Evolutionary conservation across 2,797 vertebrate genomes (phyloP), one percentile per base, ranked within the genome.

Genomic region (Zalophus californianus): DNA sequence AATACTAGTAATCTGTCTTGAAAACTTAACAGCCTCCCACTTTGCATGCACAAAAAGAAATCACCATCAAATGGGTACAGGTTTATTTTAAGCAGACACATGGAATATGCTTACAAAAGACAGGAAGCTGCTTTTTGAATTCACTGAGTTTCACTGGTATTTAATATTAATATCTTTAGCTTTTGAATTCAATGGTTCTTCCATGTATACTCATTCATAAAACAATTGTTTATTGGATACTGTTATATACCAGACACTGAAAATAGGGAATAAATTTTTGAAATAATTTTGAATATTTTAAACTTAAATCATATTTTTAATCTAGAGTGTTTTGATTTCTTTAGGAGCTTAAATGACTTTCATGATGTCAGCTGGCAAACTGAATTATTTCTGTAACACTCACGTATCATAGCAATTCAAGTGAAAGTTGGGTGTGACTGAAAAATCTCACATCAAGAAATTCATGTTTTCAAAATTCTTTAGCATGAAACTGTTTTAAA

Each of bases 381-480:
- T n/a, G 16, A 93, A 90, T 94, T 20, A 82, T 58, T 96, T 93
- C 20, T 72, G 5, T 90, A 83, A 41, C 32, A 54, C 4, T 70
- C 16, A 64, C 2, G 2, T 14, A 80, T 66, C 16, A 60, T n/a
- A 85, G 18, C 44, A 52, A 86, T 75, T 83, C 16, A 58, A 96
- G 29, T 60, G 44, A 86, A 86, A 89, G 18, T 20, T 79, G 6
- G 58, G 4, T 73, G 44, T 83, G 54, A 72, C 8, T 58, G 5
- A 84, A 96, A 94, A 68, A 52, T 52, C 14, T 73, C 52, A 56
- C 11, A 93, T 91, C 18, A 38, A 73, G 32, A 92, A 94, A 88
- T 68, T 25, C 21, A 50, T 60, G 29, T 78, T 96, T 86, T 84
- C 27, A 79, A 75, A 88, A 88, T 8, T 66, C 4, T 66, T 83